Evolutionary conservation across 2,797 vertebrate genomes (phyloP), one percentile per base, ranked within the genome.

Genomic region (Hypotaenidia okinawae): DNA sequence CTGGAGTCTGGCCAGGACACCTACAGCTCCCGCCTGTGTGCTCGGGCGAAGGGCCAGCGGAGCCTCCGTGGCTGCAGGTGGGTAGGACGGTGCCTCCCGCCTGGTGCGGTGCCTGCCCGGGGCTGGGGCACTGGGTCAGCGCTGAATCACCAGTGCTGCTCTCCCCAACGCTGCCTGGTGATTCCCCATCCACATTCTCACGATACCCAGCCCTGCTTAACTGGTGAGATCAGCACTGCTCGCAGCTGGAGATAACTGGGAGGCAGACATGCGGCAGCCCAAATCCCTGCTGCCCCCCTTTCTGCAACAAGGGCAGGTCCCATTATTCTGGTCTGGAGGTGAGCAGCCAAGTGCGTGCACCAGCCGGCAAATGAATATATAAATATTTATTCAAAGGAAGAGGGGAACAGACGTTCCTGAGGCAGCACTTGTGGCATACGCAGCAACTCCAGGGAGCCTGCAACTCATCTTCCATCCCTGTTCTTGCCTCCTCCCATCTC

Each of bases 331-430:
- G 97, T 69, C 95, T 90, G 95, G 95, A 96, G 95, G 97, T 97
- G 96, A 95, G 97, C 97, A 97, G 97, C 97, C 97, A 96, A 98
- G 97, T 96, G 97, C 96, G 90, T 95, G 94, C 94, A 96, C 94
- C 97, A 96, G 96, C 97, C 91, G n/a, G 97, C 96, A 97, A 97
- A 97, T 96, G 96, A 97, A 96, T 95, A 97, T 96, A 97, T 98
- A 98, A 98, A 98, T 98, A 98, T 98, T 98, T 98, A 98, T 97
- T 95, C 95, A 92, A 95, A 97, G 97, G 97, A 98, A 98, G 96
- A 97, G 97, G 97, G 94, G 96, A 95, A 94, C 97, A 97, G 95
- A 97, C 93, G 94, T 95, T 97, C 95, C 95, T 24, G 77, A 91
- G 82, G 89, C 94, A 94, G 95, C 96, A 95, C 97, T 98, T 97